These are phyloP conservation scores for Opisthograptis luteolata DNA, from an alignment of 2,888 invertebrate species.

Conservation along the genomic window DNA sequence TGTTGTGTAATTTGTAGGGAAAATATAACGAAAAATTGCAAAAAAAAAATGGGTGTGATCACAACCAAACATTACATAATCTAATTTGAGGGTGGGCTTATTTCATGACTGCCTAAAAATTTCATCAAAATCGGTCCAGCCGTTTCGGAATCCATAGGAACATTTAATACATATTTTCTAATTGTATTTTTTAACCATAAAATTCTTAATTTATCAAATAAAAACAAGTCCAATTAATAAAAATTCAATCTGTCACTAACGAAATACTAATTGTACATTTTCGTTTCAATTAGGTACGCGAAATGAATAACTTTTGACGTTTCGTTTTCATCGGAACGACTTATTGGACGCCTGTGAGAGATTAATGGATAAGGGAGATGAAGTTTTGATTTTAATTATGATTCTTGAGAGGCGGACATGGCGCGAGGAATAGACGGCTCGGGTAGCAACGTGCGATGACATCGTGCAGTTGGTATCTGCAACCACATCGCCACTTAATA, in stretches of 20 bases:
- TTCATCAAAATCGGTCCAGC: too few species aligned
- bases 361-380: background rate
- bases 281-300: slow-evolving; percentile 44
- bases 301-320: slow-evolving; percentile 38
- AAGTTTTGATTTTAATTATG: background rate
- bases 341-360: slow-evolving; percentile 1
- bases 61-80: background rate
- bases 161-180: too few species aligned
- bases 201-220: background rate
- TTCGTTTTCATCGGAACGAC: background rate
- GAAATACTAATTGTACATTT: slow-evolving; percentile 43
- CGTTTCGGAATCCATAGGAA: too few species aligned
- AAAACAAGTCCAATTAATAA: slow-evolving; percentile 35
- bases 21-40: too few species aligned
- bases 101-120: background rate
- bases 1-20: too few species aligned
- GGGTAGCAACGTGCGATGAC: too few species aligned
- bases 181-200: too few species aligned
- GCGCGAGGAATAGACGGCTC: too few species aligned
- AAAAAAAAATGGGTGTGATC: too few species aligned
- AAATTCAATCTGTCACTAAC: slow-evolving; percentile 41
- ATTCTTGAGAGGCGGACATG: too few species aligned
- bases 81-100: background rate
- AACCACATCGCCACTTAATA: too few species aligned
- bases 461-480: too few species aligned